Evolutionary conservation across 2,888 invertebrate species (phyloP).

Genomic region (Acheta domesticus): DNA sequence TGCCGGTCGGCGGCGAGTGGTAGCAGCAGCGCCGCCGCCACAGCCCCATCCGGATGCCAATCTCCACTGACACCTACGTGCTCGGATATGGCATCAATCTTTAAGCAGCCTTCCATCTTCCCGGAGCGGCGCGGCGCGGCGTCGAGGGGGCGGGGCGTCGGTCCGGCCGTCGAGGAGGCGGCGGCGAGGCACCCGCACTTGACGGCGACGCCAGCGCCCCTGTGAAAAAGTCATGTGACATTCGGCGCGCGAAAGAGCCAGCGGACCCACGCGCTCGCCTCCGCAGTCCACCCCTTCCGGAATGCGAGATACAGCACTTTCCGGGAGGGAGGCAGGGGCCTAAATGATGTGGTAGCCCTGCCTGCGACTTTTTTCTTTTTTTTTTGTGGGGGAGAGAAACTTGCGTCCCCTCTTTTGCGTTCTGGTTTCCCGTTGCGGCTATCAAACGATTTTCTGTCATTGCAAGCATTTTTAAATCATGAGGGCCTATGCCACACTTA

Average conservation of each 20-base stretch:
- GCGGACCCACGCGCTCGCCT: background rate
- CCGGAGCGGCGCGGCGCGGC: background rate
- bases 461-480: background rate
- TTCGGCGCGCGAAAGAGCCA: slow-evolving; percentile 1
- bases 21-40: background rate
- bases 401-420: background rate
- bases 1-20: background rate
- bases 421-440: background rate
- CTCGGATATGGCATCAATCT: slow-evolving; percentile 27
- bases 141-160: background rate
- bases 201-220: background rate
- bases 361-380: background rate
- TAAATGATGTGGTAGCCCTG: background rate
- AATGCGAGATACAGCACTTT: slow-evolving; percentile 9
- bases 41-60: slow-evolving; percentile 20
- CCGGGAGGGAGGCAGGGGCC: background rate
- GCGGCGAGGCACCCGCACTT: background rate
- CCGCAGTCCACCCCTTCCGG: background rate
- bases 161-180: background rate
- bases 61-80: slow-evolving; percentile 29
- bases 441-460: slow-evolving; percentile 18
- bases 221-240: background rate
- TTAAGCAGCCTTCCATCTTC: slow-evolving; percentile 31
- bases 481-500: background rate
- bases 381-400: background rate